Percentiles rank a stretch among this genome's conserved stretches.
These are phyloP conservation scores for Gymnogyps californianus DNA, from an alignment of 2,113 vertebrate species.

Conservation along the genomic window DNA sequence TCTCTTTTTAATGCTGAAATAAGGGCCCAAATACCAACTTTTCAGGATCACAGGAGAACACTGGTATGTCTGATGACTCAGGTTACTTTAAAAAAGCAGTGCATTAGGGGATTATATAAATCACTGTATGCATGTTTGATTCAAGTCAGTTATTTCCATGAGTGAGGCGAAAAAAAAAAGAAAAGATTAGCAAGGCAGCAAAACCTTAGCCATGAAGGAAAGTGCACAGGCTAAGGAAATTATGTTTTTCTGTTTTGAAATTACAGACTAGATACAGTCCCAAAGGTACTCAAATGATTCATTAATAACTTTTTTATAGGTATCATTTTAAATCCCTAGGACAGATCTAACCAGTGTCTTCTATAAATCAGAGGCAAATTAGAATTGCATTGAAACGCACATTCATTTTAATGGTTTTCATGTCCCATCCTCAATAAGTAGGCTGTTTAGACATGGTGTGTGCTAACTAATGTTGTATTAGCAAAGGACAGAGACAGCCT, in stretches of 20 bases:
- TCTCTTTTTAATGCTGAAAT: not conserved
- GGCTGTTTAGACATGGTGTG: not conserved
- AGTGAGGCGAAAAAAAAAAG: not conserved
- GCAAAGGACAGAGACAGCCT: not conserved
- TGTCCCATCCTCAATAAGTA: slow-evolving; percentile 12
- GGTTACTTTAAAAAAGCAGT: not conserved
- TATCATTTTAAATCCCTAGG: not conserved
- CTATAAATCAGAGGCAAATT: slow-evolving; percentile 55
- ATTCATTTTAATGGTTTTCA: slow-evolving; percentile 6
- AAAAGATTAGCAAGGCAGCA: not conserved
- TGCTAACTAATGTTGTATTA: not conserved
- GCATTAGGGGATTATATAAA: not conserved
- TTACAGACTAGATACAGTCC: not conserved
- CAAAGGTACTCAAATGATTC: not conserved
- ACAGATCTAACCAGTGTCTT: slow-evolving; percentile 9
- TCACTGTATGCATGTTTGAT: not conserved
- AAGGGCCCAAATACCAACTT: not conserved
- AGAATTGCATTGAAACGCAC: slow-evolving; percentile 22
- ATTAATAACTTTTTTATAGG: slow-evolving; percentile 26
- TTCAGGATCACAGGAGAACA: not conserved
- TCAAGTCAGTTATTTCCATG: not conserved
- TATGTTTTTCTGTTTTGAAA: not conserved
- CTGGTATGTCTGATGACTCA: not conserved
- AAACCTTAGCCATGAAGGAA: not conserved
- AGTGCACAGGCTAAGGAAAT: not conserved